Conservation (phyloP, 2,797 vertebrate genomes). For the Rhinichthys osculus region DNA sequence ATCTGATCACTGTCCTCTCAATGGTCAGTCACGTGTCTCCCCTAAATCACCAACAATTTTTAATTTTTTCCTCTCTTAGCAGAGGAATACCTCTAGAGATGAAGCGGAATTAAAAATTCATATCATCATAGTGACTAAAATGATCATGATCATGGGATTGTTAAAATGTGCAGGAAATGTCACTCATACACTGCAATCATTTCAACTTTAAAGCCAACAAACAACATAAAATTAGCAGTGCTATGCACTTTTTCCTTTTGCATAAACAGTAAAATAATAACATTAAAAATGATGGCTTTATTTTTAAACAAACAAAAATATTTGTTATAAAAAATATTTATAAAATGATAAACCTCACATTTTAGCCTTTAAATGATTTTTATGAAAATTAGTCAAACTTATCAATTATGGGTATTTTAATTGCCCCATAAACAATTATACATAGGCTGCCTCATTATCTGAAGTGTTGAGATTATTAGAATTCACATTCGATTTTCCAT, state of each 20-base stretch:
- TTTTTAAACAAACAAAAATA: no score
- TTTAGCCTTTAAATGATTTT: background rate
- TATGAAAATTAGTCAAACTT: no score
- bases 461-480: background rate
- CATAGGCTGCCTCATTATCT: background rate
- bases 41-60: background rate
- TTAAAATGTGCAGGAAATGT: background rate
- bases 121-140: background rate
- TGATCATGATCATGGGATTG: background rate
- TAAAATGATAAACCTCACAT: background rate
- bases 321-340: background rate
- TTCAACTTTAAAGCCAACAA: no score
- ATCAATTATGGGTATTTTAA: background rate
- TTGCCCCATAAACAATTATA: background rate
- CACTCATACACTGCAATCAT: no score
- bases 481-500: background rate
- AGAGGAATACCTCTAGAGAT: background rate
- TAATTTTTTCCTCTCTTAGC: background rate
- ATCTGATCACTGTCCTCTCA: constrained; percentile 36
- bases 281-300: no score
- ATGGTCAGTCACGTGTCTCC: constrained; percentile 8
- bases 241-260: no score
- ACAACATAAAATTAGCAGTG: no score
- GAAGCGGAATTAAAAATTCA: background rate
- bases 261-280: no score